A percentile compares a stretch with the other conserved stretches of the same genome.
Conservation (phyloP, 2,113 vertebrate genomes). For the Mellivora capensis region DNA sequence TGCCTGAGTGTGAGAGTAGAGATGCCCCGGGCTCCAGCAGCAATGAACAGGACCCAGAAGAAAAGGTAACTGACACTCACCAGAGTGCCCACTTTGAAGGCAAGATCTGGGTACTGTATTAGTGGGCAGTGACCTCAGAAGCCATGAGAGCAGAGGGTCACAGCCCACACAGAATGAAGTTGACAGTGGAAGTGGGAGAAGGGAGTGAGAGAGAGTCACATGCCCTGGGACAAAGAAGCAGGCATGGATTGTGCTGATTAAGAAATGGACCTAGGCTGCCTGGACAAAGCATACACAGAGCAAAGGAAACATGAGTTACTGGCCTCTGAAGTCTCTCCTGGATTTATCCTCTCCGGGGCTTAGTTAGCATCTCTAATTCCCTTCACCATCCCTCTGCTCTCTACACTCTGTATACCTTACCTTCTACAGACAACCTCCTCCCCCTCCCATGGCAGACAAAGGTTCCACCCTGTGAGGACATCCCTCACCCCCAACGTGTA, state of each 20-base stretch:
- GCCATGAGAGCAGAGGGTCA: background rate
- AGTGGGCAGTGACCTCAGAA: background rate
- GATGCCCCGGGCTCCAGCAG: background rate
- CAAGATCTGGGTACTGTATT: background rate
- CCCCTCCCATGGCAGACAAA: background rate
- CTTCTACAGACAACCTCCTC: background rate
- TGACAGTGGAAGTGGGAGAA: background rate
- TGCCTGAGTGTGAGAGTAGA: background rate
- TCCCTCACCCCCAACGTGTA: background rate
- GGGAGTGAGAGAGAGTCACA: background rate
- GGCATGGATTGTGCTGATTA: background rate
- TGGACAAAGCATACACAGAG: background rate
- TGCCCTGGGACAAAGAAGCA: background rate
- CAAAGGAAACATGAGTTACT: background rate
- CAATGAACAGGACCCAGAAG: constrained; percentile 5
- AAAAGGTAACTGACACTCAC: background rate
- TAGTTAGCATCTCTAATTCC: background rate
- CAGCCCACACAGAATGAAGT: background rate
- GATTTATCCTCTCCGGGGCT: background rate
- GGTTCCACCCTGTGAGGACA: background rate
- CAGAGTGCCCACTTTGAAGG: background rate
- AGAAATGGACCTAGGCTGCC: background rate
- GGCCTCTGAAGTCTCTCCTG: background rate
- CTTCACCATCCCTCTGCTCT: background rate
- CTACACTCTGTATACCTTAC: background rate